Evolutionary conservation across 1,140 invertebrate species (phyloP), one percentile per base, ranked within the genome.

Genomic region (Zaprionus ornatus): DNA sequence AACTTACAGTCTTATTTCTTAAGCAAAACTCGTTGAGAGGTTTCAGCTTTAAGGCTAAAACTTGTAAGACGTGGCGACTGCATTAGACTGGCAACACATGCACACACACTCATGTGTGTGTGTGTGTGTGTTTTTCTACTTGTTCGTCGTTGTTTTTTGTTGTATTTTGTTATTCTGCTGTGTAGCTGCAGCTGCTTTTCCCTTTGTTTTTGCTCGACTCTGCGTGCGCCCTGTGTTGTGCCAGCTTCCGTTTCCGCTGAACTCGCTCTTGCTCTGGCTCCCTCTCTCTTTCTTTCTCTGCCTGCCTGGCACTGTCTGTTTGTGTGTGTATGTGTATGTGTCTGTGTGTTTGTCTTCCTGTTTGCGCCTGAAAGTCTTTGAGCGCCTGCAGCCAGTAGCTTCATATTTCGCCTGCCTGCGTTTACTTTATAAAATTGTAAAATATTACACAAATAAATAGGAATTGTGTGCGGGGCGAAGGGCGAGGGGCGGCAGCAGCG

Each of bases 351-450:
- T 80, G 77, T 35, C 77, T 83, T 87, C 84, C 83, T 87, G 84
- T 83, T 87, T 67, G 66, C 66, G 77, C 77, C 83, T 77, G 68
- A 77, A 42, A 61, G 69, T 72, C 73, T 52, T 60, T 54, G 60
- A 65, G 70, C 82, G 72, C 62, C 50, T 79, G 61, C 64, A 73
- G 50, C 55, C 19, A 45, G n/a, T 52, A 60, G 77, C 67, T 71
- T 82, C 72, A 77, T 77, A 88, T 87, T 87, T 86, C 76, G 67
- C 60, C 50, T 60, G 63, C 64, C 70, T 79, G 77, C 83, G 83
- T 86, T 87, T 77, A 80, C 83, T 87, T 87, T 80, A 83, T 88
- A 82, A 87, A 87, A 88, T 87, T 88, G 83, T 87, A 83, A 87
- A 87, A 88, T 87, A 87, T 87, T 88, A 88, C 67, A 77, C 70